Evolutionary conservation across 1,140 invertebrate species (phyloP).

Genomic region (Triops longicaudatus): DNA sequence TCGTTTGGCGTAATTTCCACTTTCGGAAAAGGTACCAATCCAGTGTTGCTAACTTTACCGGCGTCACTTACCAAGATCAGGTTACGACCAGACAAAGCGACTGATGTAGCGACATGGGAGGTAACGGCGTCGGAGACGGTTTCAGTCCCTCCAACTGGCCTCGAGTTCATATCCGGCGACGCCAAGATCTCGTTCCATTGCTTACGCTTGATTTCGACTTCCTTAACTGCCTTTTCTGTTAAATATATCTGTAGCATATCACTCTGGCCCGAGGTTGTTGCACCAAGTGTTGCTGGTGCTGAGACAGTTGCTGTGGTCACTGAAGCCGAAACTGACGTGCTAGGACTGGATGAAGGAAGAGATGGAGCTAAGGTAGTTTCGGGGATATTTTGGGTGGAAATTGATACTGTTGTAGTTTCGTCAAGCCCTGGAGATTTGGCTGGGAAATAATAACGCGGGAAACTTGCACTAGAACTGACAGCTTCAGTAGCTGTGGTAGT

Average conservation of each 20-base stretch:
- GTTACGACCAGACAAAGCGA: background rate
- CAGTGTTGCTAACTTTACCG: background rate
- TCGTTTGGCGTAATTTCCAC: background rate
- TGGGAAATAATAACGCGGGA: background rate
- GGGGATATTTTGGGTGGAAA: conserved; percentile 28
- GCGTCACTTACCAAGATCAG: background rate
- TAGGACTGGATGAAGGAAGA: conserved; percentile 39
- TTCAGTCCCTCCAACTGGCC: conserved; percentile 1
- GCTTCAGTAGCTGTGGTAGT: too few relatives aligned
- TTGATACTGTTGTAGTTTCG: conserved; percentile 22
- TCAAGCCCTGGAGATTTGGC: background rate
- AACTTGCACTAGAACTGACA: background rate
- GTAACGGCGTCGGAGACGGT: conserved; percentile 27
- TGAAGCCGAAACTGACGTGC: conserved; percentile 6
- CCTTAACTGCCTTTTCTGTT: conserved; percentile 61
- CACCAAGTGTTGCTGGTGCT: background rate
- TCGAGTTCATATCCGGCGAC: background rate
- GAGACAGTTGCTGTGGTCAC: background rate
- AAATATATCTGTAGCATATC: conserved; percentile 61
- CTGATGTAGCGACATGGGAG: background rate
- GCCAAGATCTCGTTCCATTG: conserved; percentile 33
- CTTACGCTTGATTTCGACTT: conserved; percentile 61
- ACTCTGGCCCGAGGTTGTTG: conserved; percentile 17
- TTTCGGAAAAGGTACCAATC: background rate
- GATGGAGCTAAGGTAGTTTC: conserved; percentile 51